Percentiles rank a stretch among this genome's conserved stretches.
These are phyloP conservation scores for Drosophila nebulosa DNA, from an alignment of 1,140 invertebrate species.

Conservation along the genomic window DNA sequence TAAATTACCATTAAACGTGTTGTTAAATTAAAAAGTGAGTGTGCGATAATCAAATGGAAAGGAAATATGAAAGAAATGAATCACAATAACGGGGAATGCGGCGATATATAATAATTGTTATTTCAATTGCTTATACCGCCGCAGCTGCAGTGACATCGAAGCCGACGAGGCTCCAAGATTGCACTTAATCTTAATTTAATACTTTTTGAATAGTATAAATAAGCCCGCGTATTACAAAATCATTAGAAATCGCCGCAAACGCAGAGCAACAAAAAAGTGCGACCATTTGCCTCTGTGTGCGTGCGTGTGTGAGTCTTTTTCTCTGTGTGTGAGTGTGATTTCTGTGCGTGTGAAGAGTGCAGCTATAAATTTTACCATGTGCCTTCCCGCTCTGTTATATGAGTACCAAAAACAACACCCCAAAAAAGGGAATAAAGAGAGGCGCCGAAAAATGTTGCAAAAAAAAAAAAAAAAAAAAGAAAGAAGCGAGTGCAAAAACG, in stretches of 20 bases:
- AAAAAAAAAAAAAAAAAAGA: slow-evolving; percentile 64
- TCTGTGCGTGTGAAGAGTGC: slow-evolving; percentile 67
- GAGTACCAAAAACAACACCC: slow-evolving; percentile 65
- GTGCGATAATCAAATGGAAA: not conserved
- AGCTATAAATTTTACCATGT: slow-evolving; percentile 56
- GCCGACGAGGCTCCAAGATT: not conserved
- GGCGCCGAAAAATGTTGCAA: slow-evolving; percentile 63
- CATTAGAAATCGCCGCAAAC: slow-evolving; percentile 74
- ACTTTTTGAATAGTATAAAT: slow-evolving; percentile 28
- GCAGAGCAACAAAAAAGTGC: slow-evolving; percentile 56
- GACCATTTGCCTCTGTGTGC: slow-evolving; percentile 43
- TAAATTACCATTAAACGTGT: not conserved
- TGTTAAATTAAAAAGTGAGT: not conserved
- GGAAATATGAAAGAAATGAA: not conserved
- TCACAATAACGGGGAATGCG: not conserved
- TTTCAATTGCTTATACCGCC: not conserved
- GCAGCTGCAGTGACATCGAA: not conserved
- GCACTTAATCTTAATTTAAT: not conserved
- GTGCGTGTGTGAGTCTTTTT: slow-evolving; percentile 42
- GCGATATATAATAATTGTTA: not conserved
- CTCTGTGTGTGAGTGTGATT: slow-evolving; percentile 40
- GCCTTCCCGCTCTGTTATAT: slow-evolving; percentile 71
- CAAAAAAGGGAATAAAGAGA: slow-evolving; percentile 79
- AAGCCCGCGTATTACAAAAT: slow-evolving; percentile 77
- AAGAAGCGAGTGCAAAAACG: slow-evolving; percentile 38